Percentiles rank a stretch among this genome's conserved stretches.
These are phyloP conservation scores for Brachypterus glaber DNA, from an alignment of 2,888 invertebrate species.

Conservation along the genomic window DNA sequence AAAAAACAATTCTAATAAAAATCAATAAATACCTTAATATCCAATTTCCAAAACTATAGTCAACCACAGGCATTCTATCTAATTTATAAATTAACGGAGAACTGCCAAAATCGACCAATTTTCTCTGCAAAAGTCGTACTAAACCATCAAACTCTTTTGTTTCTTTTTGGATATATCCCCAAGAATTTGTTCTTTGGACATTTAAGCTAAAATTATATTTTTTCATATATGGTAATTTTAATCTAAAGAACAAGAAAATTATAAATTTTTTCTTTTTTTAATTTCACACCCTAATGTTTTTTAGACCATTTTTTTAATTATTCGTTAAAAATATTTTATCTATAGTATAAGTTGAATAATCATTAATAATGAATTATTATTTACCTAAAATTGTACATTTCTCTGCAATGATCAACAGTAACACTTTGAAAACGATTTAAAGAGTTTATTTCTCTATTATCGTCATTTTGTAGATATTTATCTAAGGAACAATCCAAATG, in stretches of 20 bases:
- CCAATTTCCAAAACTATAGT: constrained; percentile 51
- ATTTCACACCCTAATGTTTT: too few relatives aligned
- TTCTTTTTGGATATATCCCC: constrained; percentile 52
- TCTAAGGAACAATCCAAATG: constrained; percentile 39
- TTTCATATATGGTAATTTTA: too few relatives aligned
- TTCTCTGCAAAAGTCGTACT: constrained; percentile 49
- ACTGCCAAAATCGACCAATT: constrained; percentile 53
- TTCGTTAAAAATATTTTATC: too few relatives aligned
- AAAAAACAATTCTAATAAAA: background rate
- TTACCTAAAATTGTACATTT: constrained; percentile 60
- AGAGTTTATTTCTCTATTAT: constrained; percentile 48
- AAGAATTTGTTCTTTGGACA: constrained; percentile 46
- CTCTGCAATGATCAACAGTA: constrained; percentile 48
- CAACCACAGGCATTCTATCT: constrained; percentile 44
- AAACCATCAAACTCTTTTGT: constrained; percentile 53
- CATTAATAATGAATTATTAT: constrained; percentile 22
- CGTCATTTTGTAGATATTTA: constrained; percentile 45
- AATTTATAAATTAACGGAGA: constrained; percentile 54
- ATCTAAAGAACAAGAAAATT: too few relatives aligned
- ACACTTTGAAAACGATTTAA: constrained; percentile 56
- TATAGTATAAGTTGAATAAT: too few relatives aligned
- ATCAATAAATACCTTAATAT: constrained; percentile 44
- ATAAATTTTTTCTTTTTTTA: too few relatives aligned
- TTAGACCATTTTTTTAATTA: too few relatives aligned
- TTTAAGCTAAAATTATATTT: constrained; percentile 40